Conservation (phyloP, 2,113 vertebrate species). For the Leucoraja erinaceus region DNA sequence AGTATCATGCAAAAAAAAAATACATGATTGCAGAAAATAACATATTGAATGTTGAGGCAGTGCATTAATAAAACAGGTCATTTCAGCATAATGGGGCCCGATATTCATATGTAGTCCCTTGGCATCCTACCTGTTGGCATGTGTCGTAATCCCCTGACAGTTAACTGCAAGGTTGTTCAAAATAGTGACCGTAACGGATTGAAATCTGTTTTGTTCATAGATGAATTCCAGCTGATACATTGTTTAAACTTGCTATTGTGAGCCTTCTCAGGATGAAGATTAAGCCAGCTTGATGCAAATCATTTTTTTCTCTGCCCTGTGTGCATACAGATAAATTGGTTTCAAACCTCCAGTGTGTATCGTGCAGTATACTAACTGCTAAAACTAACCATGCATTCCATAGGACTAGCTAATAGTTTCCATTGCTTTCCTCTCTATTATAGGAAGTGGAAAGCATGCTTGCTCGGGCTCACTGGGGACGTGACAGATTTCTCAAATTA, state of each 20-base stretch:
- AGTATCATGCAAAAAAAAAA: not conserved
- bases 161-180: not conserved
- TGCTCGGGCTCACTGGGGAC: constrained; percentile 57
- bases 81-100: not conserved
- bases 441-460: constrained; percentile 46
- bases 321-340: constrained; percentile 33
- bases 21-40: not conserved
- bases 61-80: not conserved
- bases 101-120: not conserved
- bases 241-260: constrained; percentile 30
- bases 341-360: constrained; percentile 26
- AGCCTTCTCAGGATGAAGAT: constrained; percentile 21
- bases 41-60: not conserved
- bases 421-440: constrained; percentile 36
- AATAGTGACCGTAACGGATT: not conserved
- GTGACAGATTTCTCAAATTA: constrained; percentile 60
- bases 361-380: constrained; percentile 19
- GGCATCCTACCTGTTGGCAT: not conserved
- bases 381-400: constrained; percentile 45
- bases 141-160: not conserved
- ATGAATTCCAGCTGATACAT: constrained; percentile 8
- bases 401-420: constrained; percentile 47
- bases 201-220: constrained; percentile 3
- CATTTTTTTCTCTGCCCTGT: constrained; percentile 28
- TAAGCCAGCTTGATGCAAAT: constrained; percentile 31